Conservation (phyloP, 2,888 invertebrate genomes). For the Villa cingulata region DNA sequence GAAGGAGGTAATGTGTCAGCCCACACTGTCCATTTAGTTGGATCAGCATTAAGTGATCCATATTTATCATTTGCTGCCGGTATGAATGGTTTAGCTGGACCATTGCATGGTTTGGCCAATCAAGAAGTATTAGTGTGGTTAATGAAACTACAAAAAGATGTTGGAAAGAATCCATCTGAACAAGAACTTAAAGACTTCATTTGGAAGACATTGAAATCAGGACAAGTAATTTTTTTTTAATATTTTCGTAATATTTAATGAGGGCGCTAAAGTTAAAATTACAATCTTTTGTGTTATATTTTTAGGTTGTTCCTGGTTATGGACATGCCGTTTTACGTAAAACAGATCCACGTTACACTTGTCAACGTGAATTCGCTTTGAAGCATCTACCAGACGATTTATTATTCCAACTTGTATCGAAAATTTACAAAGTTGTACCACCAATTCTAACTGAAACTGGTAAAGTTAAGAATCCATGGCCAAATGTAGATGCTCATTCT, state of each 20-base stretch:
- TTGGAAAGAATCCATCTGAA: conserved; percentile 76
- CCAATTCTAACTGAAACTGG: conserved; percentile 68
- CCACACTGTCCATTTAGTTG: conserved; percentile 77
- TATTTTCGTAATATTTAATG: not conserved
- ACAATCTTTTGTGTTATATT: not conserved
- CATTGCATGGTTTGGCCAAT: conserved; percentile 79
- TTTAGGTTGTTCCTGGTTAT: conserved; percentile 67
- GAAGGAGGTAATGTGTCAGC: conserved; percentile 87
- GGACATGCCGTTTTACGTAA: conserved; percentile 81
- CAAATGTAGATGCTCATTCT: conserved; percentile 85
- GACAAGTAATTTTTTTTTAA: conserved; percentile 41
- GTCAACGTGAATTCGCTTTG: conserved; percentile 74
- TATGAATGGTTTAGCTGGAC: conserved; percentile 77
- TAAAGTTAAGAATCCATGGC: conserved; percentile 87
- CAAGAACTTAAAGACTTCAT: conserved; percentile 91
- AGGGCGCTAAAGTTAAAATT: not conserved
- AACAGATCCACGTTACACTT: conserved; percentile 69
- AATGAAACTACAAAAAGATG: conserved; percentile 71
- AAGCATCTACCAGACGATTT: conserved; percentile 74
- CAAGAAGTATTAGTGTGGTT: conserved; percentile 92
- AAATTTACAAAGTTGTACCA: conserved; percentile 72
- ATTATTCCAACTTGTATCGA: conserved; percentile 64
- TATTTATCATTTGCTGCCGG: conserved; percentile 75
- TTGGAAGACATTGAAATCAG: conserved; percentile 84
- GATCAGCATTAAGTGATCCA: conserved; percentile 74